Percentiles rank a stretch among this genome's conserved stretches.
Evolutionary conservation across 2,888 invertebrate species (phyloP).

Genomic region (Helleia helle): DNA sequence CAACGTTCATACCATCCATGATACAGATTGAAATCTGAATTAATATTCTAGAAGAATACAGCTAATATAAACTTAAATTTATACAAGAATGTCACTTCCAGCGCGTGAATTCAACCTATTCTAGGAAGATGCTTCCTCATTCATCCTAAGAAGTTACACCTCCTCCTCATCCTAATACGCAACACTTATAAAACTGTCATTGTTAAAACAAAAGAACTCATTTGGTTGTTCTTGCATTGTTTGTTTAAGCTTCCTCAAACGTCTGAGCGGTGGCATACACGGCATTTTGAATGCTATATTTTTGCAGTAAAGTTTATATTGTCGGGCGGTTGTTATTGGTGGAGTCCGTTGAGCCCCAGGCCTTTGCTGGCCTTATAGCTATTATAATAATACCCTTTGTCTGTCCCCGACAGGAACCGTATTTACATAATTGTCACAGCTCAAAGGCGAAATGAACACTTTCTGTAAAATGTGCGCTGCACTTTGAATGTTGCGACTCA

Average conservation of each 20-base stretch:
- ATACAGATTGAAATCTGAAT: too few relatives aligned
- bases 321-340: constrained; percentile 1
- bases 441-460: constrained; percentile 11
- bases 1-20: too few relatives aligned
- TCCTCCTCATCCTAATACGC: too few relatives aligned
- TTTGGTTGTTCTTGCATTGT: constrained; percentile 8
- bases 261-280: constrained; percentile 1
- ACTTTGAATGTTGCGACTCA: background rate
- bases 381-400: constrained; percentile 8
- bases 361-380: constrained; percentile 8
- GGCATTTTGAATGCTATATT: constrained; percentile 3
- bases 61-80: too few relatives aligned
- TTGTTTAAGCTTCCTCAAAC: constrained; percentile 3
- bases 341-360: background rate
- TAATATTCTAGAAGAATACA: too few relatives aligned
- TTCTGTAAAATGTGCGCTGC: background rate
- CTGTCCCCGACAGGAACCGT: constrained; percentile 1
- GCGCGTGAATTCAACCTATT: background rate
- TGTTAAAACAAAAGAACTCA: constrained; percentile 6
- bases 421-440: constrained; percentile 12
- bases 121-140: background rate
- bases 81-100: too few relatives aligned
- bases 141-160: constrained; percentile 4
- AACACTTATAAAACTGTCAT: constrained; percentile 3
- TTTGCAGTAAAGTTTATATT: background rate